Evolutionary conservation across 1,140 invertebrate genomes (phyloP), one percentile per base, ranked within the genome.

Genomic region (Scaptomyza pallida): DNA sequence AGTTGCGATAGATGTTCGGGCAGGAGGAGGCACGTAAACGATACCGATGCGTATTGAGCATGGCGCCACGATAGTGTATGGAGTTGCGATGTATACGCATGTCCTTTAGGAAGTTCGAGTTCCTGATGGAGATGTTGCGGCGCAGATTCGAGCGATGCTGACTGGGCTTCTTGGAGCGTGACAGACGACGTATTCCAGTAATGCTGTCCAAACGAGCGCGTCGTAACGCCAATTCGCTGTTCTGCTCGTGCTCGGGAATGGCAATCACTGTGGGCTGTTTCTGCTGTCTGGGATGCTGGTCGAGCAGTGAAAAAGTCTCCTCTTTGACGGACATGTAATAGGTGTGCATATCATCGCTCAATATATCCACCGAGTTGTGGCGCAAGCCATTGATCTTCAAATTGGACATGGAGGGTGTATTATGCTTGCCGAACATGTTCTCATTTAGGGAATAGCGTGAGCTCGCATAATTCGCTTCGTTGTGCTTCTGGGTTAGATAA

Each of bases 1-100:
- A 97, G 89, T 97, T 97, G 73, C 95, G 94, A 89, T 97, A 97
- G 81, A 98, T 97, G 92, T 98, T 95, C 0, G 97, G 97, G 91
- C 96, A 97, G 15, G 96, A 97, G 0, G 96, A 97, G 6, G 97
- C 96, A 45, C 96, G 93, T 59, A 97, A 92, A 47, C 95, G 93
- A 91, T 98, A 98, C 68, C 97, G 94, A 91, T 95, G 94, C 43
- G 95, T 94, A 90, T 96, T 96, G 12, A 96, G 91, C 91, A 96
- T 95, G 19, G 95, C 96, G 10, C 95, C 95, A 51, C 96, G 93
- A 92, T 96, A 95, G 85, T 95, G 95, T 35, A 97, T 94, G 0
- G 95, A 96, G 89, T 96, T 95, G 64, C 95, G 93, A 70, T 96
- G 95, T 55, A 96, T 93, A 78, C 94, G 93, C 72, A 96, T 94